Evolutionary conservation across 2,113 vertebrate species (phyloP).

Genomic region (Chaenogobius annularis): DNA sequence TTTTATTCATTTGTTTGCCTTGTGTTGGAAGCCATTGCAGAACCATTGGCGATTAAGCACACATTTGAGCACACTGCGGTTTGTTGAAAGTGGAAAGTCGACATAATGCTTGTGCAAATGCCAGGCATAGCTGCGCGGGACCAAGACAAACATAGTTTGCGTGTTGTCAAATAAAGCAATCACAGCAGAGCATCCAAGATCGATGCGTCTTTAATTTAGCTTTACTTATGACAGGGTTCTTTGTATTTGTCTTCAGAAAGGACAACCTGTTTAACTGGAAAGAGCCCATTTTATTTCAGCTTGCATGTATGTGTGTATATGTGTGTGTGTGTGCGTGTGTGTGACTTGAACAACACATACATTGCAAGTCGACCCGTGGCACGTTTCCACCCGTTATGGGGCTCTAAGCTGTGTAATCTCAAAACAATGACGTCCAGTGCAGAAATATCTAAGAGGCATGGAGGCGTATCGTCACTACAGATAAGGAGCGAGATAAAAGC

Average conservation of each 20-base stretch:
- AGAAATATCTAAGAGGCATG: slow-evolving; percentile 58
- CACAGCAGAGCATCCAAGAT: slow-evolving; percentile 38
- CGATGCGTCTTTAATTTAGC: slow-evolving; percentile 29
- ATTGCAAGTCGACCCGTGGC: slow-evolving; percentile 14
- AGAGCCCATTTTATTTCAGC: slow-evolving; percentile 49
- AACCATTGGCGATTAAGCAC: slow-evolving; percentile 27
- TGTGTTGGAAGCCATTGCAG: slow-evolving; percentile 9
- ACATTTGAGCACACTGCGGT: slow-evolving; percentile 19
- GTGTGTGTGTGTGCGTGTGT: slow-evolving; percentile 10
- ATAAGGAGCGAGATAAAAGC: slow-evolving; percentile 55
- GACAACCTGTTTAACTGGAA: slow-evolving; percentile 62
- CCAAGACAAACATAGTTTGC: slow-evolving; percentile 61
- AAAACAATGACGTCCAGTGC: slow-evolving; percentile 50
- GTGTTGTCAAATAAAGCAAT: slow-evolving; percentile 64
- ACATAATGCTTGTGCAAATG: slow-evolving; percentile 50
- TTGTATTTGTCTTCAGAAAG: slow-evolving; percentile 44
- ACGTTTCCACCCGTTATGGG: slow-evolving; percentile 23
- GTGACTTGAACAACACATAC: slow-evolving; percentile 16
- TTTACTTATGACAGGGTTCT: slow-evolving; percentile 46
- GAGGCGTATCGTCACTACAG: slow-evolving; percentile 67
- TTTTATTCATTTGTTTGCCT: no score
- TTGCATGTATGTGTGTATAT: slow-evolving; percentile 13
- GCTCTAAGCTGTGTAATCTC: slow-evolving; percentile 45
- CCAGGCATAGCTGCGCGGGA: slow-evolving; percentile 56
- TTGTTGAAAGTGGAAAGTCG: slow-evolving; percentile 36